Conservation (phyloP, 2,113 vertebrate species). For the Scartelaos histophorus region DNA sequence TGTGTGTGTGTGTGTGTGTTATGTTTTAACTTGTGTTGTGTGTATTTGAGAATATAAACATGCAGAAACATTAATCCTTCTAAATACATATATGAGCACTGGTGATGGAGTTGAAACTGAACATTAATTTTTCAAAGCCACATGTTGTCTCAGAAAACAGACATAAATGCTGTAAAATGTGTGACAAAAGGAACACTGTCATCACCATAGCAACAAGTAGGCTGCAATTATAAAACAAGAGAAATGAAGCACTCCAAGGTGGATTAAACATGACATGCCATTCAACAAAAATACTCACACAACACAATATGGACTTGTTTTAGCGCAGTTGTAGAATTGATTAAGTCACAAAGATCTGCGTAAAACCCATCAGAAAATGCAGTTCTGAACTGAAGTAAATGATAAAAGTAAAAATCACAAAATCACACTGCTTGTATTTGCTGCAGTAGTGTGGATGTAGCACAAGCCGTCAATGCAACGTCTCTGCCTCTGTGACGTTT, state of each 20-base stretch:
- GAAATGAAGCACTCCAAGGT: not conserved
- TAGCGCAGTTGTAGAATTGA: no score
- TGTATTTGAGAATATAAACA: not conserved
- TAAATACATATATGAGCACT: not conserved
- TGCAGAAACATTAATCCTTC: not conserved
- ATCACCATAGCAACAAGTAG: conserved; percentile 51
- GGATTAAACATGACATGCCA: conserved; percentile 19
- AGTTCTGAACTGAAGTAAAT: not conserved
- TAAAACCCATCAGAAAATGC: not conserved
- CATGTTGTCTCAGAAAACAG: not conserved
- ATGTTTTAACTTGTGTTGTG: not conserved
- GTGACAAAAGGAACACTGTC: conserved; percentile 20
- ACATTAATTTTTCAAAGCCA: not conserved
- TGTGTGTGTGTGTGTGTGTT: conserved; percentile 3
- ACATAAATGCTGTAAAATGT: not conserved
- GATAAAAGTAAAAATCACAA: not conserved
- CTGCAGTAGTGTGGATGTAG: not conserved
- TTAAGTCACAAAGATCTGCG: not conserved
- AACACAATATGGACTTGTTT: not conserved
- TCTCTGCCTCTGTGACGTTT: not conserved
- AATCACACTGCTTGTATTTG: not conserved
- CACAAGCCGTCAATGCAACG: not conserved
- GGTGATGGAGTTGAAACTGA: not conserved
- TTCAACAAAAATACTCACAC: no score
- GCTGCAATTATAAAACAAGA: conserved; percentile 32